A percentile compares a stretch with the other conserved stretches of the same genome.
Conservation (phyloP, 2,888 invertebrate genomes). For the Rhorus exstirpatorius region DNA sequence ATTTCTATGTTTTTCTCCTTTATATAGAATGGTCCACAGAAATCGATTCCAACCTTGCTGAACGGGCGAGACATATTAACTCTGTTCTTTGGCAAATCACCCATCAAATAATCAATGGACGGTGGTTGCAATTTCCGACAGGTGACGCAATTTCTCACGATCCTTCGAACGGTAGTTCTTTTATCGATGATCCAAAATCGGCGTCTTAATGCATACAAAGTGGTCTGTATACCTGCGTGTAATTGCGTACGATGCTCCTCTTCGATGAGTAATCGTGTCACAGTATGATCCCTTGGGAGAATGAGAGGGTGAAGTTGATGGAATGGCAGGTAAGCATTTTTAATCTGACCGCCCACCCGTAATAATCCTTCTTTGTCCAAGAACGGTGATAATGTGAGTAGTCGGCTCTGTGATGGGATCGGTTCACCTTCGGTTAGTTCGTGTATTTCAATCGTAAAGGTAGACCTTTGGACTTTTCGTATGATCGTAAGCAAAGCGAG, state of each 20-base stretch:
- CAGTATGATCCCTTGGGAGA: constrained; percentile 36
- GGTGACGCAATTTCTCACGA: constrained; percentile 44
- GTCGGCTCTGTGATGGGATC: background rate
- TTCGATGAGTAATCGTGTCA: constrained; percentile 43
- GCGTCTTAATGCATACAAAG: constrained; percentile 53
- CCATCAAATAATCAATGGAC: constrained; percentile 30
- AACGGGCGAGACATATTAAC: constrained; percentile 44
- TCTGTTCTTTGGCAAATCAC: constrained; percentile 54
- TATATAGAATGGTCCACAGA: constrained; percentile 70
- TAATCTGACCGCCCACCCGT: constrained; percentile 32
- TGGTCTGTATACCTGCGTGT: constrained; percentile 68
- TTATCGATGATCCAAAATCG: constrained; percentile 65
- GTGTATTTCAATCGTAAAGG: background rate
- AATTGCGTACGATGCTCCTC: constrained; percentile 18
- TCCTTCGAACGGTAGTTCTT: constrained; percentile 38
- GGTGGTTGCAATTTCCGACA: constrained; percentile 45
- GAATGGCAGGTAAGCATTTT: background rate
- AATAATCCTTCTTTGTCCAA: background rate
- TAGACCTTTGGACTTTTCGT: background rate
- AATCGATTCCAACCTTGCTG: constrained; percentile 73
- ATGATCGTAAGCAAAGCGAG: background rate
- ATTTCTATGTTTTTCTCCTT: constrained; percentile 68
- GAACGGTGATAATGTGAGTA: background rate
- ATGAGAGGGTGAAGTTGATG: constrained; percentile 36
- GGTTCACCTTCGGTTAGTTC: background rate